Evolutionary conservation across 2,888 invertebrate genomes (phyloP).

Genomic region (Xestia xanthographa): DNA sequence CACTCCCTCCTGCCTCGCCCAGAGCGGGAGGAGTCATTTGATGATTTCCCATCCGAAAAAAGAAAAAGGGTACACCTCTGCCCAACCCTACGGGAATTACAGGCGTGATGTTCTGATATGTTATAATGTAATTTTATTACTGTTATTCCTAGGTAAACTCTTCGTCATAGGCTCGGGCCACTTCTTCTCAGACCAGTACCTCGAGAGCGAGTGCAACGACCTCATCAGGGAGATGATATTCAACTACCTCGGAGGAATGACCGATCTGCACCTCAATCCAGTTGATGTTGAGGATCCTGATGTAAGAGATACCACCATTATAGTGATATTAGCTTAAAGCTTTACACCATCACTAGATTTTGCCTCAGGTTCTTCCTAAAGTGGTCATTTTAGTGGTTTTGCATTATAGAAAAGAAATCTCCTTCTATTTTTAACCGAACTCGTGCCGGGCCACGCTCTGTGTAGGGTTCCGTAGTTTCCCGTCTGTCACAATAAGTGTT

Average conservation of each 20-base stretch:
- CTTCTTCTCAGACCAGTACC: conserved; percentile 97
- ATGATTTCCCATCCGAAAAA: too few species aligned
- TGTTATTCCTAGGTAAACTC: conserved; percentile 91
- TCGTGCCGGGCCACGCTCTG: too few species aligned
- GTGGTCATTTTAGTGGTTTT: background rate
- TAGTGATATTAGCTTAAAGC: background rate
- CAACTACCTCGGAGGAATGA: conserved; percentile 93
- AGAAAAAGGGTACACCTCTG: too few species aligned
- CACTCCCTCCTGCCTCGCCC: too few species aligned
- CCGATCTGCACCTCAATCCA: conserved; percentile 93
- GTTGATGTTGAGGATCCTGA: conserved; percentile 98
- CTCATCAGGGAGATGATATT: conserved; percentile 97
- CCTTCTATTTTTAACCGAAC: background rate
- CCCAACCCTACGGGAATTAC: background rate
- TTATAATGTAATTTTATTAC: background rate
- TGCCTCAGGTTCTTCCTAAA: background rate
- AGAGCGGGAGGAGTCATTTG: too few species aligned
- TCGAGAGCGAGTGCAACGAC: conserved; percentile 98
- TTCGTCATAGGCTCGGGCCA: conserved; percentile 98
- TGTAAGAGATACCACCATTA: conserved; percentile 86
- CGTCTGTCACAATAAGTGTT: too few species aligned
- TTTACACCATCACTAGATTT: background rate
- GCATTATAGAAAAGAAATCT: background rate
- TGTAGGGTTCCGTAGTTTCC: too few species aligned
- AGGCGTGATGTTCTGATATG: background rate